Evolutionary conservation across 2,888 invertebrate species (phyloP).

Genomic region (Anthophora plumipes): DNA sequence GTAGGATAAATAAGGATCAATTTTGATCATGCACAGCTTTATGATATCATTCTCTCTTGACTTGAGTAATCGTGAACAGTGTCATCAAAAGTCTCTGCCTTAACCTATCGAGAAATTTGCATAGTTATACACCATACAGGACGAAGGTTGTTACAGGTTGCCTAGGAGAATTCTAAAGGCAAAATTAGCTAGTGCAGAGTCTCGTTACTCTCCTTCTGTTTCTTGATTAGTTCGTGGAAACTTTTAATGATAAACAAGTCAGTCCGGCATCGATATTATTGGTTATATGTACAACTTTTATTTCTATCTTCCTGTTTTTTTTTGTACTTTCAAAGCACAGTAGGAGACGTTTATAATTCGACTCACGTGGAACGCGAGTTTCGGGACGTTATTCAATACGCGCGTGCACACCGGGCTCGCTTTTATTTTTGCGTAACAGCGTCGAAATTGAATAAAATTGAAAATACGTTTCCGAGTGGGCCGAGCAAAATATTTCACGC

Average conservation of each 20-base stretch:
- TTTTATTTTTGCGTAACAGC: slow-evolving; percentile 9
- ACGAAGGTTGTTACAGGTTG: slow-evolving; percentile 72
- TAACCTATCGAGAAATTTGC: slow-evolving; percentile 74
- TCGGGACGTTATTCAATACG: slow-evolving; percentile 16
- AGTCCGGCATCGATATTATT: background rate
- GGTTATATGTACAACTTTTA: background rate
- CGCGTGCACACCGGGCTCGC: background rate
- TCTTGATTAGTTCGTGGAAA: background rate
- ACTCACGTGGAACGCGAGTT: background rate
- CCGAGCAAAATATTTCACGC: slow-evolving; percentile 4
- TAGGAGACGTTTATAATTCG: slow-evolving; percentile 12
- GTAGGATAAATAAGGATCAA: slow-evolving; percentile 35
- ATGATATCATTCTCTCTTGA: slow-evolving; percentile 58
- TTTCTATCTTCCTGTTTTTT: background rate
- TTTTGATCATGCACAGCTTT: slow-evolving; percentile 63
- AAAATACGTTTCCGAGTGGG: slow-evolving; percentile 3
- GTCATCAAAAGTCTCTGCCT: slow-evolving; percentile 69
- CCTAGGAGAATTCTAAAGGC: slow-evolving; percentile 66
- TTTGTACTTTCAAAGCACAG: background rate
- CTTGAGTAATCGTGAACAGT: slow-evolving; percentile 40
- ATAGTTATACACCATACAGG: slow-evolving; percentile 75
- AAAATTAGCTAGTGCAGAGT: slow-evolving; percentile 64
- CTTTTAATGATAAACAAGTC: slow-evolving; percentile 31
- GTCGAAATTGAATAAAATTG: slow-evolving; percentile 19
- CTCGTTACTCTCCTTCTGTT: slow-evolving; percentile 27